Percentiles rank a stretch among this genome's conserved stretches.
phyloP scores from a whole-genome alignment of 2,113 vertebrate genomes.

The Ceyx cyanopectus region DNA sequence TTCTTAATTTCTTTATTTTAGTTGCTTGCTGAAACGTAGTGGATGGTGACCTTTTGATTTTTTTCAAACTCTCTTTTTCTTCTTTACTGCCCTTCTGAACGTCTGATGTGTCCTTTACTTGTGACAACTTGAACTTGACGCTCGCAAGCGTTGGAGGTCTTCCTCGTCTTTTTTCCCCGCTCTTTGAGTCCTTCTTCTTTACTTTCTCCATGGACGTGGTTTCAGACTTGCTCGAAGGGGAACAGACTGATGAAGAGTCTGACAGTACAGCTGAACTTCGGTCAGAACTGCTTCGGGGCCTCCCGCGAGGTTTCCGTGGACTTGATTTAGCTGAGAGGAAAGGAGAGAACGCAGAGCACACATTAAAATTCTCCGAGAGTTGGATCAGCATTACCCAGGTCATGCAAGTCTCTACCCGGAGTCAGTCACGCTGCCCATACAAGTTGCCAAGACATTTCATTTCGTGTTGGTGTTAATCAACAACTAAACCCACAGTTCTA shows the following conservation, averaged over 20 bases:
- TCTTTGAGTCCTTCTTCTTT: constrained; percentile 84
- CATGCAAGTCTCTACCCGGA: neutral
- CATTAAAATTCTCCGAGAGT: neutral
- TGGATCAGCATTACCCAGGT: neutral
- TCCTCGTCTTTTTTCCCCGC: constrained; percentile 91
- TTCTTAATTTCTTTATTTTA: constrained; percentile 92
- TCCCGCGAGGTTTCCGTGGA: constrained; percentile 83
- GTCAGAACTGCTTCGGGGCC: constrained; percentile 81
- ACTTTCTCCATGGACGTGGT: constrained; percentile 85
- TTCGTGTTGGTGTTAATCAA: neutral
- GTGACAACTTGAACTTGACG: constrained; percentile 83
- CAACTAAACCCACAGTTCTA: neutral
- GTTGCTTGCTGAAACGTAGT: constrained; percentile 83
- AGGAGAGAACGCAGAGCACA: constrained; percentile 64
- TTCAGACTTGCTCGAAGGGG: constrained; percentile 83
- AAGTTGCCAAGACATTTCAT: neutral
- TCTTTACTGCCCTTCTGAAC: constrained; percentile 79
- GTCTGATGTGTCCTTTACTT: constrained; percentile 76
- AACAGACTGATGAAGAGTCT: constrained; percentile 75
- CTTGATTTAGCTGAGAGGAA: constrained; percentile 78
- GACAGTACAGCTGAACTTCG: constrained; percentile 76
- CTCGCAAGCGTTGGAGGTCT: constrained; percentile 89
- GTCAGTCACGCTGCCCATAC: neutral
- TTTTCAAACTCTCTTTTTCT: constrained; percentile 87
- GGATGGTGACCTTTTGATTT: constrained; percentile 84